A percentile compares a stretch with the other conserved stretches of the same genome.
These are phyloP conservation scores for Poecile montanus DNA, from an alignment of 2,797 vertebrate genomes.

Conservation along the genomic window DNA sequence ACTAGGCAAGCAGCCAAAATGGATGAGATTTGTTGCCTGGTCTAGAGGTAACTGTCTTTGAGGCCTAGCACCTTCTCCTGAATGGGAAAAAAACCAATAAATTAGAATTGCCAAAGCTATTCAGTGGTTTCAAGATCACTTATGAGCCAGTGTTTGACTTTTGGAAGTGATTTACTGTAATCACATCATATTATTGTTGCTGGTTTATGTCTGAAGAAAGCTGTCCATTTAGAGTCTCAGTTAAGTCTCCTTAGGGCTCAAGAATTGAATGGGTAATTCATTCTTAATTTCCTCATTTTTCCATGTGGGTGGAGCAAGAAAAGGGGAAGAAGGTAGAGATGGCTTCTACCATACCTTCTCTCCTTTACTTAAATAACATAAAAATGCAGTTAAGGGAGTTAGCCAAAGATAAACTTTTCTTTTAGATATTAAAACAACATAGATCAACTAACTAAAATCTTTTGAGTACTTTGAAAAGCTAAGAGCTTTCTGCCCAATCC, in stretches of 20 bases:
- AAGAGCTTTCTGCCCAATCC: background rate
- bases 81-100: background rate
- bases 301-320: background rate
- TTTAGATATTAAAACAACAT: background rate
- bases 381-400: background rate
- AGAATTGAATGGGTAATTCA: background rate
- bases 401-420: background rate
- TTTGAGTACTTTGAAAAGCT: background rate
- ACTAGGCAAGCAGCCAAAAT: constrained; percentile 40
- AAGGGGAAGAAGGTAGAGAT: background rate
- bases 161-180: background rate
- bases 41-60: background rate
- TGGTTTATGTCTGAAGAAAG: background rate
- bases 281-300: background rate
- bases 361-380: background rate
- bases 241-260: background rate
- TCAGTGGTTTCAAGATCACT: background rate
- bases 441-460: background rate
- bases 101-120: background rate
- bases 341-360: background rate
- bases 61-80: constrained; percentile 7
- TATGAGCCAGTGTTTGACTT: background rate
- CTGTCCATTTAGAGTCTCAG: background rate
- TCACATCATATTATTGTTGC: background rate
- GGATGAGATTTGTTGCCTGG: background rate